Evolutionary conservation across 1,140 invertebrate genomes (phyloP).

Genomic region (Microplitis mediator): DNA sequence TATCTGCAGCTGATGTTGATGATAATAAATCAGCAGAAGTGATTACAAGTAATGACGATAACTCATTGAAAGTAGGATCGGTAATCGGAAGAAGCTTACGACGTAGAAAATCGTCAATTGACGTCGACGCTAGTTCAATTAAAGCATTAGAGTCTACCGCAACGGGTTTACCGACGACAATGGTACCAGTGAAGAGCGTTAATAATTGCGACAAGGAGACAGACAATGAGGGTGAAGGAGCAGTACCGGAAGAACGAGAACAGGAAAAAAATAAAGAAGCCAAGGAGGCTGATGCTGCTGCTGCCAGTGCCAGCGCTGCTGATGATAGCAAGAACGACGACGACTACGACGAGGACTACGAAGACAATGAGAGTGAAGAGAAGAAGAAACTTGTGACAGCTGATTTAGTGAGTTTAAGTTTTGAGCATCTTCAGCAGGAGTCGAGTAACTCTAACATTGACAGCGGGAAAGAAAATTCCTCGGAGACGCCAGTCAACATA

Average conservation of each 20-base stretch:
- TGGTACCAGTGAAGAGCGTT: neutral
- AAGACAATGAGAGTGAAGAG: neutral
- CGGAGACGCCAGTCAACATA: conserved; percentile 46
- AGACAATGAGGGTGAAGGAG: neutral
- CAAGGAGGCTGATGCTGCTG: neutral
- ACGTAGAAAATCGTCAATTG: neutral
- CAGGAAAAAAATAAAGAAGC: conserved; percentile 12
- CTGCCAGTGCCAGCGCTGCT: neutral
- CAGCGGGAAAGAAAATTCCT: conserved; percentile 58
- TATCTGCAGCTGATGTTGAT: neutral
- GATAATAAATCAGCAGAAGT: neutral
- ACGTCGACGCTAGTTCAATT: neutral
- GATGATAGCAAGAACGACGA: conserved; percentile 17
- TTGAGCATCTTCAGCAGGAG: conserved; percentile 53
- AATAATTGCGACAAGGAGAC: neutral
- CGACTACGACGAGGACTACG: too few relatives aligned
- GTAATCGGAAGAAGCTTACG: neutral
- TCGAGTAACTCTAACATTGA: conserved; percentile 57
- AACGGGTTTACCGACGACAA: neutral
- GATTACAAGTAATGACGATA: neutral
- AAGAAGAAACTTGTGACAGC: conserved; percentile 21
- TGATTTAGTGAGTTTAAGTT: conserved; percentile 39
- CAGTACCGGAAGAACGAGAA: too few relatives aligned
- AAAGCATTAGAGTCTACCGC: neutral
- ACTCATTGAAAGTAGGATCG: neutral